These are phyloP conservation scores for Mellivora capensis DNA, from an alignment of 2,113 vertebrate genomes.

Conservation along the genomic window DNA sequence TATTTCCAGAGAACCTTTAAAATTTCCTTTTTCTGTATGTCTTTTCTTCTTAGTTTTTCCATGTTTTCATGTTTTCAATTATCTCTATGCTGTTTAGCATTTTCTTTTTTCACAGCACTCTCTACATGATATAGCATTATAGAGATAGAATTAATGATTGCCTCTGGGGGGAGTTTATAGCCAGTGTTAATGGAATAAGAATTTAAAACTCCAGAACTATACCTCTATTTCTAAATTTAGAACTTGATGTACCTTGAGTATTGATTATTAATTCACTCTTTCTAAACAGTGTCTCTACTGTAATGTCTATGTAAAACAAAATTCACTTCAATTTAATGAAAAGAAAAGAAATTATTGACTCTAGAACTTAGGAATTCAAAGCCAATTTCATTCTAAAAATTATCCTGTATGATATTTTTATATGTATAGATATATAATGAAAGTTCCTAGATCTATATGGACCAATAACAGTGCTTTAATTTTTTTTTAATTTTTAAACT, in stretches of 20 bases:
- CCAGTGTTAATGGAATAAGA: neutral
- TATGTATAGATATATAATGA: neutral
- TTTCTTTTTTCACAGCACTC: neutral
- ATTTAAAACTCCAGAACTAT: neutral
- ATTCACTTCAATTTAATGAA: neutral
- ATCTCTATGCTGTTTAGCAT: neutral
- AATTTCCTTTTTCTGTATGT: neutral
- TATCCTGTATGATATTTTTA: neutral
- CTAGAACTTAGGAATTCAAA: neutral
- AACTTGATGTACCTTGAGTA: neutral
- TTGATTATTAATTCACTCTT: neutral
- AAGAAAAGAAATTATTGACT: neutral
- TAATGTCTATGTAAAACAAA: neutral
- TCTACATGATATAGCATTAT: neutral
- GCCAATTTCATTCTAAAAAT: neutral
- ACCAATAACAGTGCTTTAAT: neutral
- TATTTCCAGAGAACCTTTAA: neutral
- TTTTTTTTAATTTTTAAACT: neutral
- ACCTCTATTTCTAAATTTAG: neutral
- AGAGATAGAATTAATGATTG: neutral
- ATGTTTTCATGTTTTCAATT: neutral
- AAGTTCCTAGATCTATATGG: neutral
- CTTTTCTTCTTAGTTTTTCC: neutral
- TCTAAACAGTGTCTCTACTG: neutral
- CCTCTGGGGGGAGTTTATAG: neutral